Evolutionary conservation across 2,113 vertebrate genomes (phyloP).

Genomic region (Stomatorhinus ivindoensis): DNA sequence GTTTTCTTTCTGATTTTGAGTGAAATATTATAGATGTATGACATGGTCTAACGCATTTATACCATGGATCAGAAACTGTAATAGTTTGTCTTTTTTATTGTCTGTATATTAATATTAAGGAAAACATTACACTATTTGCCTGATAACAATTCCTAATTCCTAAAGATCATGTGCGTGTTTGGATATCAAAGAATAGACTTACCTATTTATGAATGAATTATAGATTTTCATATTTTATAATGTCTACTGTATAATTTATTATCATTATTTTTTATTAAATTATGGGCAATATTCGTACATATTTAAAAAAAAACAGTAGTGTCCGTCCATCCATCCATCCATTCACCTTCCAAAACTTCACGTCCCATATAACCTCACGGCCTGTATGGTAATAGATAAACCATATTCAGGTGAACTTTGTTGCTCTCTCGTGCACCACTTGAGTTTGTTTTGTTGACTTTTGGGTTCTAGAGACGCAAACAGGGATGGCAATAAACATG

Average conservation of each 20-base stretch:
- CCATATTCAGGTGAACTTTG: background rate
- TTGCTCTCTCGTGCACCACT: background rate
- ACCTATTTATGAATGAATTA: background rate
- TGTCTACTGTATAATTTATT: background rate
- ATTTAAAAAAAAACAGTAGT: conserved; percentile 1
- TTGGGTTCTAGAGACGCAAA: background rate
- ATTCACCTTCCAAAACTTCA: background rate
- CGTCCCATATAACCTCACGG: background rate
- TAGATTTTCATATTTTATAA: background rate
- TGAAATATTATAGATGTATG: background rate
- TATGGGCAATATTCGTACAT: background rate
- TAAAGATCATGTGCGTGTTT: background rate
- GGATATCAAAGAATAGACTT: background rate
- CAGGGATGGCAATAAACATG: background rate
- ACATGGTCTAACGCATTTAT: background rate
- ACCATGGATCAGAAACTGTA: background rate
- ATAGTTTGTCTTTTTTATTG: background rate
- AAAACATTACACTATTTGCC: background rate
- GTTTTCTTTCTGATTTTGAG: background rate
- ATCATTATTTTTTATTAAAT: conserved; percentile 1
- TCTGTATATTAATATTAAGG: background rate
- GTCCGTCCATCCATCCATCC: background rate
- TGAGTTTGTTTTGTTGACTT: background rate
- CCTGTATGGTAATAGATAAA: background rate
- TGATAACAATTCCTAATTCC: background rate